phyloP scores from a whole-genome alignment of 2,797 vertebrate species.

The Microctenopoma stevenorrisi region DNA sequence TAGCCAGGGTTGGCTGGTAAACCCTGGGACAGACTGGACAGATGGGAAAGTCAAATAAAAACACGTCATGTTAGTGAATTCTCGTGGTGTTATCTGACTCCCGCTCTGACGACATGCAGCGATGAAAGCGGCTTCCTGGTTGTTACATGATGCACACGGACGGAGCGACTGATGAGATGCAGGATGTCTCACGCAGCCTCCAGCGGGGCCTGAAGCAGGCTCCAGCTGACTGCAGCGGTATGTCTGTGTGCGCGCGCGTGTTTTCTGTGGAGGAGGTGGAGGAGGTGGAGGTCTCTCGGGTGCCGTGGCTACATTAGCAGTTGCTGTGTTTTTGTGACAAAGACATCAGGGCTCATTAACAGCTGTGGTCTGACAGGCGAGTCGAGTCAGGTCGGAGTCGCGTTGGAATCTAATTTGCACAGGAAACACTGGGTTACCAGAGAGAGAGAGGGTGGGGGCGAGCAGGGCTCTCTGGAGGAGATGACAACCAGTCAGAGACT shows the following conservation, averaged over 20 bases:
- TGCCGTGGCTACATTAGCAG: constrained; percentile 37
- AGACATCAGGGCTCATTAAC: constrained; percentile 68
- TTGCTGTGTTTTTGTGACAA: constrained; percentile 36
- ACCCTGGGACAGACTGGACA: too few species aligned
- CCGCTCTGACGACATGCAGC: neutral
- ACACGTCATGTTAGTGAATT: too few species aligned
- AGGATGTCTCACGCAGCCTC: constrained; percentile 20
- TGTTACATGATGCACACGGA: neutral
- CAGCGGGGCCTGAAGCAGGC: constrained; percentile 26
- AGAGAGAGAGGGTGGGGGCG: neutral
- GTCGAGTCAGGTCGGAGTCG: constrained; percentile 62
- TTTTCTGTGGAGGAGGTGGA: neutral
- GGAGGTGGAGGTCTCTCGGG: constrained; percentile 16
- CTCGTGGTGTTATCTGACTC: neutral
- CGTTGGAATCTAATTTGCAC: constrained; percentile 69
- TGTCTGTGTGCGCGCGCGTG: constrained; percentile 10
- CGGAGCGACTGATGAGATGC: constrained; percentile 12
- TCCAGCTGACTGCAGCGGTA: neutral
- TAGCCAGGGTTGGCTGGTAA: too few species aligned
- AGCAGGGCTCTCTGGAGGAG: constrained; percentile 27
- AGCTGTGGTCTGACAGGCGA: constrained; percentile 56
- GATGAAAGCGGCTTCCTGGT: constrained; percentile 13
- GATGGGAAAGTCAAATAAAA: too few species aligned
- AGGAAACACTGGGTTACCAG: constrained; percentile 25
- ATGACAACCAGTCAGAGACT: constrained; percentile 32